These are phyloP conservation scores for Oryzias woworae DNA, from an alignment of 2,113 vertebrate species.

Conservation along the genomic window DNA sequence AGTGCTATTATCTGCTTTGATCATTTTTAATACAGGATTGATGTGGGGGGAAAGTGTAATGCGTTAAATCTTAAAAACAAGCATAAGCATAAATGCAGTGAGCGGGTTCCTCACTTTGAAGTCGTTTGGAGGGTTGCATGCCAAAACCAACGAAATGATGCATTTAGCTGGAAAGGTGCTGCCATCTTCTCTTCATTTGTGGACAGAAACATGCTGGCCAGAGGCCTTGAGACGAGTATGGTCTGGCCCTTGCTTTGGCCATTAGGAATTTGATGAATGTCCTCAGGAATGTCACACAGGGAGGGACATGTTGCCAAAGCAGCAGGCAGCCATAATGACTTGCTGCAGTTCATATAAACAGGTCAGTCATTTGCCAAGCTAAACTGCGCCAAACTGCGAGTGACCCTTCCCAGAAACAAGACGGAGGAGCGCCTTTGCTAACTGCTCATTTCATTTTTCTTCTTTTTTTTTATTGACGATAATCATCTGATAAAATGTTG, in stretches of 20 bases:
- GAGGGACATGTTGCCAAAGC: slow-evolving; percentile 40
- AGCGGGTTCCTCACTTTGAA: neutral
- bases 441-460: slow-evolving; percentile 3
- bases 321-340: slow-evolving; percentile 52
- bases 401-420: slow-evolving; percentile 11
- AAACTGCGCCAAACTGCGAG: slow-evolving; percentile 32
- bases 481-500: too few species aligned
- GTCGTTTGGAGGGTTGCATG: neutral
- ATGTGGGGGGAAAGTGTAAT: too few species aligned
- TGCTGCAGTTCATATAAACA: slow-evolving; percentile 49
- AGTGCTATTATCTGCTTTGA: too few species aligned
- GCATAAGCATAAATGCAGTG: too few species aligned
- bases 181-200: slow-evolving; percentile 51
- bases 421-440: slow-evolving; percentile 14
- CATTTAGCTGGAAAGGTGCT: slow-evolving; percentile 25
- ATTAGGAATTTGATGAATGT: slow-evolving; percentile 65
- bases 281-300: slow-evolving; percentile 35
- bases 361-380: slow-evolving; percentile 50
- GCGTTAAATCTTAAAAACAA: too few species aligned
- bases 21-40: too few species aligned
- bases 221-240: slow-evolving; percentile 30
- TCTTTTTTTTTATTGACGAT: neutral
- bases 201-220: slow-evolving; percentile 31
- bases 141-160: slow-evolving; percentile 32
- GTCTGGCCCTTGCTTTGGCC: slow-evolving; percentile 49